A percentile compares a stretch with the other conserved stretches of the same genome.
These are phyloP conservation scores for Melanotaenia parkinsoni DNA, from an alignment of 2,797 vertebrate species.

Conservation along the genomic window DNA sequence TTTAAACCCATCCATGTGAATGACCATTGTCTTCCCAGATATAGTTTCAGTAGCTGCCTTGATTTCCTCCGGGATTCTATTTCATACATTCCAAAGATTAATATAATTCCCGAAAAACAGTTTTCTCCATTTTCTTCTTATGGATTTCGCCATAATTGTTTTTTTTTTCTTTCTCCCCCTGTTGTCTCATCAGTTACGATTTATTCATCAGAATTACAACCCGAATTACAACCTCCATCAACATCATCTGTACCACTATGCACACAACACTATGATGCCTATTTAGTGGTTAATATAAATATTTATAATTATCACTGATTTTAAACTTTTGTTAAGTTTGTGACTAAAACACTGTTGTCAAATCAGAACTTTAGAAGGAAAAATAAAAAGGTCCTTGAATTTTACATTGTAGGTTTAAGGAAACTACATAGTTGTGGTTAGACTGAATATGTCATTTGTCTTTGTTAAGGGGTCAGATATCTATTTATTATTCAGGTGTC, in stretches of 20 bases:
- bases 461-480: neutral
- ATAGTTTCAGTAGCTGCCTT: neutral
- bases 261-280: too few species aligned
- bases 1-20: too few species aligned
- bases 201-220: neutral
- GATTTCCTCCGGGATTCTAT: too few species aligned
- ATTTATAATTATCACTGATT: too few species aligned
- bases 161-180: neutral
- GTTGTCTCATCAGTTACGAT: neutral
- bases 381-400: too few species aligned
- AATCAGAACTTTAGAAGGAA: too few species aligned
- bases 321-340: too few species aligned
- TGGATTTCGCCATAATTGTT: neutral
- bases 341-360: too few species aligned
- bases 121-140: neutral
- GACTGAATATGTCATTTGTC: slow-evolving; percentile 26
- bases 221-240: neutral
- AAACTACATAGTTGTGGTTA: slow-evolving; percentile 1
- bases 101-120: neutral
- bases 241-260: too few species aligned
- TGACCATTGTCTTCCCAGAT: neutral
- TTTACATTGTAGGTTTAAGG: too few species aligned
- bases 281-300: too few species aligned
- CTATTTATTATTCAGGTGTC: slow-evolving; percentile 32
- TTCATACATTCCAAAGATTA: neutral